Base-by-base conservation (phyloP, 1,140 invertebrate genomes). In the Solenopsis fugax region DNA sequence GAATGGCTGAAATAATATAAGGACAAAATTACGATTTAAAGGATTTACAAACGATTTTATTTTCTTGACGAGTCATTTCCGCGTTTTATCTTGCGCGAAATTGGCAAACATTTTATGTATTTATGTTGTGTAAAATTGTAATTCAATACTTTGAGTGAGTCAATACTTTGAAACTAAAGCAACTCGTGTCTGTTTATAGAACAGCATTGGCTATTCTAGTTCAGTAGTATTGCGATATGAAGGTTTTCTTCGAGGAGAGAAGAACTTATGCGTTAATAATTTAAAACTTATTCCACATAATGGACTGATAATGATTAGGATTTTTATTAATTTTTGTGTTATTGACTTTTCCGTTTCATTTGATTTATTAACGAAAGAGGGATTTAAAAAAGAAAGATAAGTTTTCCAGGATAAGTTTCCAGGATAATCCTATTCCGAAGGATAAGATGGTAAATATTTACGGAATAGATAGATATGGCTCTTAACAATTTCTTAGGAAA, bases 271-370 rank as follows among this genome's bases (percentile, higher is more conserved):
- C 18, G 76, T 18, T 71, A 71, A 78, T 78, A 10, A 65, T 85
- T 73, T 86, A 50, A 50, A 86, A 73, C 41, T 16, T 65, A 62
- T 89, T 78, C 89, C 80, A 86, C 88, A 92, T 88, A 91, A 92
- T 93, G 89, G 92, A 94, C 93, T 95, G 93, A 88, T 58, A 80
- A 50, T 75, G 9, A 94, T 87, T 93, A 94, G 92, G 76, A 69
- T 91, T 16, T 80, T 62, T 41, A 37, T 64, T 67, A 21, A 80
- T 71, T 81, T 24, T 80, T 71, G 10, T 18, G 16, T 73, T 54
- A 64, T 65, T 34, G 12, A 78, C 10, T 69, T n/a, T n/a, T 69
- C 13, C 5, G 34, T 81, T 52, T 67, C 7, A 24, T 24, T 45
- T 24, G 16, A 29, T 45, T 18, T 71, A 9, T 54, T 54, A 21